Evolutionary conservation across 2,113 vertebrate genomes (phyloP), one percentile per base, ranked within the genome.

Genomic region (Helogale parvula): DNA sequence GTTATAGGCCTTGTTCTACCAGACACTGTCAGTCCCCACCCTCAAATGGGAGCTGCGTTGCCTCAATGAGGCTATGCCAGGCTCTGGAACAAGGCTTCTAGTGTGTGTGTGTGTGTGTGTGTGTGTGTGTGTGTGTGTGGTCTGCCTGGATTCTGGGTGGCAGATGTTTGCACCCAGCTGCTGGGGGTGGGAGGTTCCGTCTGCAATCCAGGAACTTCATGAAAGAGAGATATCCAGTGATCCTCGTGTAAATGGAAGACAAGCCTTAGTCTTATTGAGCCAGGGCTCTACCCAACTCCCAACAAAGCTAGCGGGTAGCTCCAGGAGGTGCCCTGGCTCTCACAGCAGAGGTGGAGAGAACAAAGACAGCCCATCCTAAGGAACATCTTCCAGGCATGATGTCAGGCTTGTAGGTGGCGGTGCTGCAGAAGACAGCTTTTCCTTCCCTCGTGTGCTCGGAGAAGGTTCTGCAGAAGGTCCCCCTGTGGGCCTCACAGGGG

Each of bases 121-220:
- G 65, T 52, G 71, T 23, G 11, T 27, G 35, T 21, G 23, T 52
- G 89, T 50, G 38, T 31, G 71, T 25, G 74, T 45, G 38, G 13
- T 69, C 52, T 86, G 76, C 52, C 19, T 83, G n/a, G 41, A 27
- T 91, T 72, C 54, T 23, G 27, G 72, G 81, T 68, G n/a, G 72
- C 93, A 94, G 88, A 71, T 93, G 94, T 96, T 93, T 54, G 47
- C 7, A 83, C 93, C 93, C 87, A 93, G 93, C 97, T 92, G 82
- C 82, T 13, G 2, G 57, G 29, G 60, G 77, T 96, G 69, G 86
- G 92, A 72, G n/a, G 68, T 79, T 21, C 25, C 9, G 81, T 60
- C 50, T 91, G 77, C 33, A 82, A 80, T 88, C 90, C 74, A 81
- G 92, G 94, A 93, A 95, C 21, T 74, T 38, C 25, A n/a, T 11